These are phyloP conservation scores for Phaonia tiefii DNA, from an alignment of 2,888 invertebrate species.

Conservation along the genomic window DNA sequence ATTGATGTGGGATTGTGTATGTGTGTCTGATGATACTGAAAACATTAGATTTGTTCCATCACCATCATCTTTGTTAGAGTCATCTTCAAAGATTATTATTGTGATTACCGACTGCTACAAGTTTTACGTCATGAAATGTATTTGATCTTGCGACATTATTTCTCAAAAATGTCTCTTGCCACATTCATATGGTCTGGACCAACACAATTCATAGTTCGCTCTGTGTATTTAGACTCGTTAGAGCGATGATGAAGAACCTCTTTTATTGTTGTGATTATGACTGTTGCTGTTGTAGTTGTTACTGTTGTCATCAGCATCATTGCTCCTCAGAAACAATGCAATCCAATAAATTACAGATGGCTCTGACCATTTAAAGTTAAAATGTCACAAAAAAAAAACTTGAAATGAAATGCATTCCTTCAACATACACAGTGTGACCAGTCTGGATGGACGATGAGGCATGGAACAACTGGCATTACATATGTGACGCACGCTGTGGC, in stretches of 20 bases:
- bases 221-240: not conserved
- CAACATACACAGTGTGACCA: not conserved
- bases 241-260: slow-evolving; percentile 36
- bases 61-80: slow-evolving; percentile 15
- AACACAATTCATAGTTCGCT: not conserved
- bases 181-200: slow-evolving; percentile 8
- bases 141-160: slow-evolving; percentile 61
- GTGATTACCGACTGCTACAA: slow-evolving; percentile 26
- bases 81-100: slow-evolving; percentile 11
- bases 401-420: slow-evolving; percentile 34
- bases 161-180: slow-evolving; percentile 44
- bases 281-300: slow-evolving; percentile 4
- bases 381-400: slow-evolving; percentile 41
- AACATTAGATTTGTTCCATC: slow-evolving; percentile 43
- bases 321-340: slow-evolving; percentile 25
- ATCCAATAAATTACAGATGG: slow-evolving; percentile 55
- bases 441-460: not conserved
- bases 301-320: slow-evolving; percentile 14
- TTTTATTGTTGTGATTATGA: slow-evolving; percentile 28
- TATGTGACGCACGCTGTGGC: slow-evolving; percentile 9
- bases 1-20: not conserved
- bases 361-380: slow-evolving; percentile 46
- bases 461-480: not conserved
- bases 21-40: not conserved
- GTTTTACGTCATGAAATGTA: slow-evolving; percentile 52